Conservation (phyloP, 2,113 vertebrate species). For the Genyomyrus donnyi region DNA sequence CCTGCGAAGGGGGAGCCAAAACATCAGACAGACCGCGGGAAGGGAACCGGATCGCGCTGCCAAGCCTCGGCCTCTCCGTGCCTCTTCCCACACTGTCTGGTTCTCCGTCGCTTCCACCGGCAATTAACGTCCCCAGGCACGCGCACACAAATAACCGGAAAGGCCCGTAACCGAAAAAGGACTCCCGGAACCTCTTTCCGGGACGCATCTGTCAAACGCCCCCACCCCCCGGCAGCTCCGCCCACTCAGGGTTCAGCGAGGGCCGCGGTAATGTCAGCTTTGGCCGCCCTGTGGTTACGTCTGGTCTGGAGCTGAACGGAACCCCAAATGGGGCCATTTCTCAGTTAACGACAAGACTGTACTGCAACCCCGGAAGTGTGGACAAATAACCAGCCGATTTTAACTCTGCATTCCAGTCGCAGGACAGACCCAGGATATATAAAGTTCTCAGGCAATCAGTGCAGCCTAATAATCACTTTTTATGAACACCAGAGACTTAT, state of each 20-base stretch:
- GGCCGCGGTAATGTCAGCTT: slow-evolving; percentile 42
- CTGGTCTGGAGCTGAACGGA: slow-evolving; percentile 37
- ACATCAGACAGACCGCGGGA: slow-evolving; percentile 7
- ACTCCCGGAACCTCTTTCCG: slow-evolving; percentile 54
- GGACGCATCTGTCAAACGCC: slow-evolving; percentile 49
- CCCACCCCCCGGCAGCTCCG: slow-evolving; percentile 36
- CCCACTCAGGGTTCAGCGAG: slow-evolving; percentile 48
- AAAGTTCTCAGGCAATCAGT: background rate
- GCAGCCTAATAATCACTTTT: background rate
- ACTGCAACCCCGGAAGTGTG: slow-evolving; percentile 52
- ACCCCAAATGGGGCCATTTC: slow-evolving; percentile 48
- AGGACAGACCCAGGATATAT: background rate
- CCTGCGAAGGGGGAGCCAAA: slow-evolving; percentile 39
- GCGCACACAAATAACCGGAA: slow-evolving; percentile 7
- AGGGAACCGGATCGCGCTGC: slow-evolving; percentile 5
- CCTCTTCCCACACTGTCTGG: slow-evolving; percentile 21
- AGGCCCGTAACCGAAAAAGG: slow-evolving; percentile 21
- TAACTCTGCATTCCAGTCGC: background rate
- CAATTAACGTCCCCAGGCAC: slow-evolving; percentile 46
- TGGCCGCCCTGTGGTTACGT: slow-evolving; percentile 43
- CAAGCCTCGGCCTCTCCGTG: slow-evolving; percentile 23
- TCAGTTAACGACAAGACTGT: slow-evolving; percentile 46
- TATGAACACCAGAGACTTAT: background rate
- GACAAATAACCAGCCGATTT: background rate
- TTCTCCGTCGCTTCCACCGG: background rate